These are phyloP conservation scores for Sesamia nonagrioides DNA, from an alignment of 1,140 invertebrate genomes.

Conservation along the genomic window DNA sequence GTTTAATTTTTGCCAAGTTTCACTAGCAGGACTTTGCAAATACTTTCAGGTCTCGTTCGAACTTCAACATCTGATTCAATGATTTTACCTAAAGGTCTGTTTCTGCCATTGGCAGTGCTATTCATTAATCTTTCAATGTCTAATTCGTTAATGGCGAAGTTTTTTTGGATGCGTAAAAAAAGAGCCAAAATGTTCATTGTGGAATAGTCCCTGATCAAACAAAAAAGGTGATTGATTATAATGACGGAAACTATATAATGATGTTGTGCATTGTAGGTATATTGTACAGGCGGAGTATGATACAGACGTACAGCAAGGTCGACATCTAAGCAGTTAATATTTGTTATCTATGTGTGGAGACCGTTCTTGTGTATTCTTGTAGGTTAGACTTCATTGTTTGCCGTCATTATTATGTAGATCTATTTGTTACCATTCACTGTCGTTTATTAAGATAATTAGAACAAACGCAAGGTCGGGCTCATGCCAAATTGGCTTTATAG, in stretches of 20 bases:
- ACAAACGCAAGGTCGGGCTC: slow-evolving; percentile 55
- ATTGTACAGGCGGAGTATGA: neutral
- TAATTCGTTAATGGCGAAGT: slow-evolving; percentile 32
- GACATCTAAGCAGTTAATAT: slow-evolving; percentile 46
- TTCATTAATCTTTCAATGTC: slow-evolving; percentile 39
- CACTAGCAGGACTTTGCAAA: slow-evolving; percentile 73
- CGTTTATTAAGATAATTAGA: slow-evolving; percentile 55
- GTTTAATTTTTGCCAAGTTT: slow-evolving; percentile 83
- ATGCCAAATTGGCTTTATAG: slow-evolving; percentile 42
- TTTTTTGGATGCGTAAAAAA: neutral
- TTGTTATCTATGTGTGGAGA: slow-evolving; percentile 59
- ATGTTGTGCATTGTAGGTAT: slow-evolving; percentile 1
- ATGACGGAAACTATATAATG: slow-evolving; percentile 29
- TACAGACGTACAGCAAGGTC: neutral
- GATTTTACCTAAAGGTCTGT: slow-evolving; percentile 49
- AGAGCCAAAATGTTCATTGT: slow-evolving; percentile 12
- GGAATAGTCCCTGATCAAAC: slow-evolving; percentile 13
- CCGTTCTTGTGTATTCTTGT: slow-evolving; percentile 47
- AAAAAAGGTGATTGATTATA: slow-evolving; percentile 39
- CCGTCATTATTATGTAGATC: slow-evolving; percentile 60
- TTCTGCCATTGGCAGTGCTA: neutral
- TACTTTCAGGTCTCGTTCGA: slow-evolving; percentile 65
- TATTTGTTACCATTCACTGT: slow-evolving; percentile 62
- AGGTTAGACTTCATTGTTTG: slow-evolving; percentile 58
- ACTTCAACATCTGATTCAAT: slow-evolving; percentile 71